Evolutionary conservation across 2,797 vertebrate genomes (phyloP).

Genomic region (Coluber constrictor): DNA sequence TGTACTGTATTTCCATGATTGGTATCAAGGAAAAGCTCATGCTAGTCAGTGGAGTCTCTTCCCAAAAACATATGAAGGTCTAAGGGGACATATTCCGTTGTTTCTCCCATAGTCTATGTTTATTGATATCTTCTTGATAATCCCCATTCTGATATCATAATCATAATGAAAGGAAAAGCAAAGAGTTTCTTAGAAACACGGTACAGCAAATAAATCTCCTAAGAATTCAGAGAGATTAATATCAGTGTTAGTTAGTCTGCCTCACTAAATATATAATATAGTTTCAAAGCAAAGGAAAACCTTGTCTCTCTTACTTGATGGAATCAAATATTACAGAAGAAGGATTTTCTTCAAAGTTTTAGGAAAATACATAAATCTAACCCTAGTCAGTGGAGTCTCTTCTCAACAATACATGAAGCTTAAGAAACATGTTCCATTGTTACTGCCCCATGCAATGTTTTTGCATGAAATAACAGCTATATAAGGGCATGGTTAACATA

Average conservation of each 20-base stretch:
- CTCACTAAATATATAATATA: background rate
- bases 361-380: background rate
- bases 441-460: background rate
- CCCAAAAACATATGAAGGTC: no score
- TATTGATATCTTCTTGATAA: no score
- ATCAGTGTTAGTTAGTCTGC: background rate
- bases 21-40: background rate
- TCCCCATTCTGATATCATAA: no score
- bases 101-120: no score
- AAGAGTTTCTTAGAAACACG: no score
- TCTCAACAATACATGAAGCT: background rate
- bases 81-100: no score
- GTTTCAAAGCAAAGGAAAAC: background rate
- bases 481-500: background rate
- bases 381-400: background rate
- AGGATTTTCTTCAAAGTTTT: background rate
- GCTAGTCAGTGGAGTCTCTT: background rate
- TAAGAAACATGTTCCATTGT: background rate
- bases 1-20: background rate
- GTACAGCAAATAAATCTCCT: no score
- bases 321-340: background rate
- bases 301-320: background rate
- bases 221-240: no score
- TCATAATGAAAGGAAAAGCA: no score
- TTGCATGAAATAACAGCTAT: background rate